Evolutionary conservation across 1,140 invertebrate genomes (phyloP).

Genomic region (Catajapyx aquilonaris): DNA sequence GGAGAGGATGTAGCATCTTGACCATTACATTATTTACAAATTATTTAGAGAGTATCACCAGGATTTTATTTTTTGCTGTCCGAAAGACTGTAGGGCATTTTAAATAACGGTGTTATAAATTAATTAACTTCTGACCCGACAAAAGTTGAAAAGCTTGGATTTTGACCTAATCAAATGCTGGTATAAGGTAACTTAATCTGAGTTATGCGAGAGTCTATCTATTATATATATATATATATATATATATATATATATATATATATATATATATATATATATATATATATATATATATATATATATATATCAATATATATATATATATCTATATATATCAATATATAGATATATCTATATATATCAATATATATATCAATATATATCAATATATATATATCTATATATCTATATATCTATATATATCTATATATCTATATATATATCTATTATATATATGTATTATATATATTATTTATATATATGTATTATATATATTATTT

Average conservation of each 20-base stretch:
- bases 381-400: conserved; percentile 1
- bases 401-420: conserved; percentile 3
- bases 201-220: neutral
- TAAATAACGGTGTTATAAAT: too few species aligned
- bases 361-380: neutral
- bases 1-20: too few species aligned
- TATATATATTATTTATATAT: conserved; percentile 3
- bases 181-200: too few species aligned
- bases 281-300: neutral
- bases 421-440: conserved; percentile 2
- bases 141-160: too few species aligned
- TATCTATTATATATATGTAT: neutral
- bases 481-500: neutral
- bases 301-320: conserved; percentile 1
- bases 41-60: too few species aligned
- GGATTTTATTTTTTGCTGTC: too few species aligned
- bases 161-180: too few species aligned
- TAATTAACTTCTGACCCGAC: too few species aligned
- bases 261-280: neutral
- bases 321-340: conserved; percentile 3
- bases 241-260: neutral
- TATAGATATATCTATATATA: conserved; percentile 1
- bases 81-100: too few species aligned
- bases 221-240: neutral
- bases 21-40: too few species aligned